A percentile compares a stretch with the other conserved stretches of the same genome.
Conservation (phyloP, 2,888 invertebrate genomes). For the Boloria euphrosyne region DNA sequence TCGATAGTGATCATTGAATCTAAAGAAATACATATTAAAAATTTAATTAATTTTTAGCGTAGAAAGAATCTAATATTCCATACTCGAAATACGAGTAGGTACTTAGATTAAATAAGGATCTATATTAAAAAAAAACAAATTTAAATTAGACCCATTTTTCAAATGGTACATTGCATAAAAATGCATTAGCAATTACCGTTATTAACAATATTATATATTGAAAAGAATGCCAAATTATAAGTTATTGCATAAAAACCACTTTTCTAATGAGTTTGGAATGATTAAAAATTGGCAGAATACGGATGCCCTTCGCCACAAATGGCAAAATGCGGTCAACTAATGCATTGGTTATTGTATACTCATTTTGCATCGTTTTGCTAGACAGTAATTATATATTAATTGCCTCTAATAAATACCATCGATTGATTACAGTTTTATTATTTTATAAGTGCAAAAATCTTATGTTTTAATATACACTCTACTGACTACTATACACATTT, state of each 20-base stretch:
- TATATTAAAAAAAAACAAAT: no score
- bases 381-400: constrained; percentile 22
- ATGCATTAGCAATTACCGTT: constrained; percentile 2
- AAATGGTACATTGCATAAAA: no score
- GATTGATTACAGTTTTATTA: neutral
- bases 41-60: no score
- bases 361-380: constrained; percentile 25
- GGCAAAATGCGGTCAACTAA: constrained; percentile 37
- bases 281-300: constrained; percentile 25
- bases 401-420: constrained; percentile 16
- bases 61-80: no score
- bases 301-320: constrained; percentile 24
- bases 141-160: no score
- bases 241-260: constrained; percentile 1
- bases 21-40: no score
- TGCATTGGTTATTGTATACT: constrained; percentile 23
- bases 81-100: no score
- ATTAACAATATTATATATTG: neutral
- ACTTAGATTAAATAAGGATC: no score
- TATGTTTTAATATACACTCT: no score
- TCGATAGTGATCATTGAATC: no score
- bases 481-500: no score
- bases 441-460: neutral
- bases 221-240: neutral
- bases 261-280: constrained; percentile 17